Base-by-base conservation (phyloP, 2,797 vertebrate genomes). In the Coccyzus lansbergi region DNA sequence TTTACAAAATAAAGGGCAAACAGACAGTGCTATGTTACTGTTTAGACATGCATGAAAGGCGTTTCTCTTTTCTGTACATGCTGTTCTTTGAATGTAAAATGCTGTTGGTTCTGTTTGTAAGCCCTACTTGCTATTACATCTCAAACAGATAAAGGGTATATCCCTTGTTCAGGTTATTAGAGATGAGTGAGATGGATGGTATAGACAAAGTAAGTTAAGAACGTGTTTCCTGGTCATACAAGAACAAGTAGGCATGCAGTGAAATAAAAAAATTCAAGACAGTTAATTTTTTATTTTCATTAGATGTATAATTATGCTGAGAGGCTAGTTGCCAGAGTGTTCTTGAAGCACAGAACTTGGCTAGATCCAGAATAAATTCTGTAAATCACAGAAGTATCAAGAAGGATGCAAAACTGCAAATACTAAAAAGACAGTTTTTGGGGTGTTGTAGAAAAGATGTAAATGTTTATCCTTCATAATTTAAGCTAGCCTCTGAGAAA, bases 251-350 rank as follows among this genome's bases (percentile, higher is more conserved):
- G 33, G 11, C 7, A 11, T 67, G 49, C 15, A 34, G 48, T 15
- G 28, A 59, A 48, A 62, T 17, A 15, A n/a, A 59, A 77, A 60
- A 59, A 34, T 20, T 29, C 29, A 11, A 55, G 15, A 5, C 38
- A 49, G 9, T 38, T n/a, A 13, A 9, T 72, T 40, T 28, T 9
- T 29, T 15, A 70, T 56, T 18, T 63, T 36, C 15, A 70, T 64
- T 48, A 33, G 21, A 0, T 56, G 2, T 26, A 13, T 40, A 31
- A 77, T 85, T 64, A 58, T 55, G 62, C 22, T 10, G 4, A 36
- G 44, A 62, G 20, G 18, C 13, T 20, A 0, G 60, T 78, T 25
- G 5, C 52, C 21, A 15, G 53, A 13, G 65, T 0, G 4, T 26
- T 81, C 26, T n/a, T 52, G 72, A 36, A 75, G 59, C 52, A 29